These are phyloP conservation scores for Melanostoma scalare DNA, from an alignment of 2,888 invertebrate species.

Conservation along the genomic window DNA sequence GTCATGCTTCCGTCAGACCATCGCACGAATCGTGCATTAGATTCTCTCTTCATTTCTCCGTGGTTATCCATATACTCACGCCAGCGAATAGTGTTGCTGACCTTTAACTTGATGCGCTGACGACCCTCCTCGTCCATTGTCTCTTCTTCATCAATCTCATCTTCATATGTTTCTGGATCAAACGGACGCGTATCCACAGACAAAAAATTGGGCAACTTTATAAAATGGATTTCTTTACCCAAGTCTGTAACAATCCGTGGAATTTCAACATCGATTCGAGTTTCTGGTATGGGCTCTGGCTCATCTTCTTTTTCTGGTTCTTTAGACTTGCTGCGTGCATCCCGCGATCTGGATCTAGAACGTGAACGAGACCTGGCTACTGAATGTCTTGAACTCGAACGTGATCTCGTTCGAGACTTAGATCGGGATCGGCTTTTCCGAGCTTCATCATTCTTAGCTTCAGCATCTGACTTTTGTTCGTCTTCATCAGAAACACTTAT, in stretches of 20 bases:
- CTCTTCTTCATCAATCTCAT: slow-evolving; percentile 99
- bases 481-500: slow-evolving; percentile 94
- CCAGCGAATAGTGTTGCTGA: slow-evolving; percentile 99
- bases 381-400: slow-evolving; percentile 77
- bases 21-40: slow-evolving; percentile 96
- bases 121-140: slow-evolving; percentile 98
- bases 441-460: slow-evolving; percentile 77
- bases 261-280: slow-evolving; percentile 97
- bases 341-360: slow-evolving; percentile 78
- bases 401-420: slow-evolving; percentile 77
- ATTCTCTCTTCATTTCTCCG: slow-evolving; percentile 92
- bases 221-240: slow-evolving; percentile 96
- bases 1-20: slow-evolving; percentile 99
- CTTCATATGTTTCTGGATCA: slow-evolving; percentile 96
- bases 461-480: slow-evolving; percentile 77
- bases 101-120: slow-evolving; percentile 91
- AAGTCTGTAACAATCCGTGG: slow-evolving; percentile 96
- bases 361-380: slow-evolving; percentile 79
- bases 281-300: slow-evolving; percentile 93
- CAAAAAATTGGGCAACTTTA: slow-evolving; percentile 98
- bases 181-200: slow-evolving; percentile 99
- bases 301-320: slow-evolving; percentile 83
- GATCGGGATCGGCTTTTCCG: slow-evolving; percentile 76
- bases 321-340: slow-evolving; percentile 76
- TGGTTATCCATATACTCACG: slow-evolving; percentile 91